phyloP scores from a whole-genome alignment of 1,140 invertebrate genomes.

The Lanistes nyassanus region DNA sequence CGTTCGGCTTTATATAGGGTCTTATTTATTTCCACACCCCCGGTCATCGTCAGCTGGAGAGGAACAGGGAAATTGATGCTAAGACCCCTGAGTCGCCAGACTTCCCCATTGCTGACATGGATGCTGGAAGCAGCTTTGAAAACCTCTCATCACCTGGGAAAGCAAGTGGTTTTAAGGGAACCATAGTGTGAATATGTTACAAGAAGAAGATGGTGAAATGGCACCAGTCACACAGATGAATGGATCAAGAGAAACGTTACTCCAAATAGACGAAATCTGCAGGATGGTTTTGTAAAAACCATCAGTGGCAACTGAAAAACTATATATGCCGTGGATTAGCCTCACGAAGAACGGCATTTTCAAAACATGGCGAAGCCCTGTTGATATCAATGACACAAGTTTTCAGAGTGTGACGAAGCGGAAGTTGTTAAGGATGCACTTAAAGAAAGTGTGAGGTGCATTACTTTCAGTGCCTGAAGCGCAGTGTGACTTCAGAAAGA shows the following conservation, averaged over 20 bases:
- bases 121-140: not conserved
- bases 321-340: too few species aligned
- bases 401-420: too few species aligned
- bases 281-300: not conserved
- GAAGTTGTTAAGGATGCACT: too few species aligned
- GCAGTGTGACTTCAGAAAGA: too few species aligned
- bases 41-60: constrained; percentile 8
- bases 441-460: too few species aligned
- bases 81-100: constrained; percentile 16
- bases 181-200: constrained; percentile 1
- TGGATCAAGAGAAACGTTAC: not conserved
- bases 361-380: too few species aligned
- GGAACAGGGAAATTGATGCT: constrained; percentile 6
- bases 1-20: too few species aligned
- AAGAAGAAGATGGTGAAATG: not conserved
- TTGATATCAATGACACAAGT: too few species aligned
- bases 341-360: too few species aligned
- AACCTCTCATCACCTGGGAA: not conserved
- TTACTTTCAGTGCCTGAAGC: too few species aligned
- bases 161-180: constrained; percentile 5
- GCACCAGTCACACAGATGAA: not conserved
- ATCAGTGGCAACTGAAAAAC: not conserved
- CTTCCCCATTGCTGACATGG: constrained; percentile 10
- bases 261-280: not conserved
- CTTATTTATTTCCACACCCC: not conserved